A percentile compares a stretch with the other conserved stretches of the same genome.
These are phyloP conservation scores for Mamestra configurata DNA, from an alignment of 1,140 invertebrate species.

Conservation along the genomic window DNA sequence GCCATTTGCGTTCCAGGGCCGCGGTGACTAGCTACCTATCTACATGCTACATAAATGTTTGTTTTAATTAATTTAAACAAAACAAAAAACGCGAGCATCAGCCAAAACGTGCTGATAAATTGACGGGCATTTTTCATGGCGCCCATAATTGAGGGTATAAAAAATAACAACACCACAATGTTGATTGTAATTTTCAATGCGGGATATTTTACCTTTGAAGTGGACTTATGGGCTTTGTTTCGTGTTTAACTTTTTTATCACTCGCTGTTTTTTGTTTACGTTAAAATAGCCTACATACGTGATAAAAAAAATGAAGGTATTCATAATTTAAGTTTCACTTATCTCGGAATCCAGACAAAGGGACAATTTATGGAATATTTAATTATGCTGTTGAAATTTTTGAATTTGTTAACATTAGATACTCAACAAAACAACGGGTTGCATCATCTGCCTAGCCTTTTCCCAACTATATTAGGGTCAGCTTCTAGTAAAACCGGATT, in stretches of 20 bases:
- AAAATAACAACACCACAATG: conserved; percentile 25
- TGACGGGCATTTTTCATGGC: conserved; percentile 39
- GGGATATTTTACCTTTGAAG: conserved; percentile 31
- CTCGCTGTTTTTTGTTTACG: neutral
- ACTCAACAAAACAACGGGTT: too few species aligned
- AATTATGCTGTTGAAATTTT: too few species aligned
- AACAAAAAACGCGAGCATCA: neutral
- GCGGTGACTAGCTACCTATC: too few species aligned
- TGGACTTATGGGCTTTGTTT: conserved; percentile 6
- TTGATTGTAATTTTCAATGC: conserved; percentile 42
- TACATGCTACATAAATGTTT: conserved; percentile 15
- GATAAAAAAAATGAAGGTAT: too few species aligned
- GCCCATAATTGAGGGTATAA: conserved; percentile 31
- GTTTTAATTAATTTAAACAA: conserved; percentile 35
- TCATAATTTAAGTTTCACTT: too few species aligned
- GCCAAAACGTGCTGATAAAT: conserved; percentile 27
- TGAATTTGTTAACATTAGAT: too few species aligned
- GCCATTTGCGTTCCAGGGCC: too few species aligned
- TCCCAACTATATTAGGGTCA: too few species aligned
- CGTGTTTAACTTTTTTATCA: neutral
- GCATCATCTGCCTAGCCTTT: too few species aligned
- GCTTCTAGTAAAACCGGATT: too few species aligned
- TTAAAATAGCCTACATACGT: neutral
- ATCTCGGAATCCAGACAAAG: too few species aligned
- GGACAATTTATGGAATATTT: too few species aligned